These are phyloP conservation scores for Cephalopachus bancanus DNA, from an alignment of 2,797 vertebrate genomes.

Conservation along the genomic window DNA sequence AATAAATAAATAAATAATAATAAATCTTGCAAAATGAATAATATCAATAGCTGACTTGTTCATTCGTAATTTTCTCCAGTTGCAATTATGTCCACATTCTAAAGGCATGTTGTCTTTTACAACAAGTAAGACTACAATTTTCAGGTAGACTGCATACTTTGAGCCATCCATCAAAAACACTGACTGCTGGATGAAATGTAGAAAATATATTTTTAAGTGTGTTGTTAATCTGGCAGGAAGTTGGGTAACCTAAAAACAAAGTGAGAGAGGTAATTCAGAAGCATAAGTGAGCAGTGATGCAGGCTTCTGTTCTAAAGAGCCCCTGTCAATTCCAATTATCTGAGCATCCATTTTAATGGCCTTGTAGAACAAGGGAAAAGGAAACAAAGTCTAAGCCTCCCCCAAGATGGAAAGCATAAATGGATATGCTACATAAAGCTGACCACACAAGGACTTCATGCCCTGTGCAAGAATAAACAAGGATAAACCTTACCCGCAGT, in stretches of 20 bases:
- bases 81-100: not conserved
- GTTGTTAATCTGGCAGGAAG: not conserved
- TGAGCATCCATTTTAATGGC: not conserved
- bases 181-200: not conserved
- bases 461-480: not conserved
- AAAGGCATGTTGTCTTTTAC: not conserved
- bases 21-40: not conserved
- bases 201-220: constrained; percentile 1
- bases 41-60: constrained; percentile 10
- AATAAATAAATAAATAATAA: too few relatives aligned
- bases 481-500: not conserved
- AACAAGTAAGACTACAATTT: not conserved
- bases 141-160: not conserved
- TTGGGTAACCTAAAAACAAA: not conserved
- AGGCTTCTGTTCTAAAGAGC: not conserved
- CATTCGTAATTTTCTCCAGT: not conserved
- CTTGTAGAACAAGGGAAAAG: not conserved
- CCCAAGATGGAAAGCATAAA: not conserved
- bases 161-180: constrained; percentile 2
- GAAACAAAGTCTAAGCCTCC: not conserved
- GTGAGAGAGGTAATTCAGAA: not conserved
- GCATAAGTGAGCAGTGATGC: not conserved
- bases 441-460: not conserved
- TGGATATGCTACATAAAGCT: not conserved
- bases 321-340: not conserved